phyloP scores from a whole-genome alignment of 2,888 invertebrate species.

The Watsonalla binaria region DNA sequence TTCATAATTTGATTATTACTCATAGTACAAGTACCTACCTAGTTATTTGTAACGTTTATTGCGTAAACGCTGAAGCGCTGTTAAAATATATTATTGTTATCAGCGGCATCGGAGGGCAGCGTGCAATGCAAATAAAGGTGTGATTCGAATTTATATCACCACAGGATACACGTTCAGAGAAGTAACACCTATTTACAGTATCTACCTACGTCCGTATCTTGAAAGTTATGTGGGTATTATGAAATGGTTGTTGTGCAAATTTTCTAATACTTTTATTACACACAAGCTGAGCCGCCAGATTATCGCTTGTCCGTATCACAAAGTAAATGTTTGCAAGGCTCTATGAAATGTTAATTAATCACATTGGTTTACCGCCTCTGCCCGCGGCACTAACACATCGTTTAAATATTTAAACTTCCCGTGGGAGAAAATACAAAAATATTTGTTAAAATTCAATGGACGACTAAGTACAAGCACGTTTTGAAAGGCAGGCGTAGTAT shows the following conservation, averaged over 20 bases:
- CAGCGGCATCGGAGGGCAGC: slow-evolving; percentile 14
- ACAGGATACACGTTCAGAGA: no score
- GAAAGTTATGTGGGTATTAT: background rate
- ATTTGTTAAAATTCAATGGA: no score
- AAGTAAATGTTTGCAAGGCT: no score
- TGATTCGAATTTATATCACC: slow-evolving; percentile 27
- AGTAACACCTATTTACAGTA: background rate
- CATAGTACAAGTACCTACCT: background rate
- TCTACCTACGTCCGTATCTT: background rate
- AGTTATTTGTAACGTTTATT: background rate
- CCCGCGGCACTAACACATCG: no score
- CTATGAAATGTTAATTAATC: no score
- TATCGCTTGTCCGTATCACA: no score
- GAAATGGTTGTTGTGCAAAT: background rate
- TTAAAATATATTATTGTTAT: slow-evolving; percentile 20
- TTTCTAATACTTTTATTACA: background rate
- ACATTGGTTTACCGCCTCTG: no score
- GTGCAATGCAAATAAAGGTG: slow-evolving; percentile 36
- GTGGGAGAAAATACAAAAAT: no score
- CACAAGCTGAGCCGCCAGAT: no score
- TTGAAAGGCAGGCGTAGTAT: no score
- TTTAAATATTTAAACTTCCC: no score
- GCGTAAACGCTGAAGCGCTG: slow-evolving; percentile 11
- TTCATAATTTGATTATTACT: background rate
- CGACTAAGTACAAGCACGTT: no score